Evolutionary conservation across 1,140 invertebrate genomes (phyloP).

Genomic region (Amphibalanus amphitrite): DNA sequence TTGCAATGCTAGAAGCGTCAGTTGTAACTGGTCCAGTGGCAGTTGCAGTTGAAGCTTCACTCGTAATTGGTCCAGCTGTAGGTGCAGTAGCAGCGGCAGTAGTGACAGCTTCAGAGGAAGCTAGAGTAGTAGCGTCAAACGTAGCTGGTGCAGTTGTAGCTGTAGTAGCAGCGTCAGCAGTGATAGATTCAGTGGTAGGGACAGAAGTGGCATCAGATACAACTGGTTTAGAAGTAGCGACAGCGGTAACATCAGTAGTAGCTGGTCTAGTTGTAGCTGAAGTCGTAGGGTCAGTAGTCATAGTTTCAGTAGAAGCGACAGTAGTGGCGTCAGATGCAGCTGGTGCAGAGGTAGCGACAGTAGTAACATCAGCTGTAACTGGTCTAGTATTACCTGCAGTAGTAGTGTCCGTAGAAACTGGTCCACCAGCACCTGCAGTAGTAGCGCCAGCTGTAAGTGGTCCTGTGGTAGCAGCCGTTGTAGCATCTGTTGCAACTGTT

Average conservation of each 20-base stretch:
- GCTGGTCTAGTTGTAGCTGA: not conserved
- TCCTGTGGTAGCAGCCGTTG: not conserved
- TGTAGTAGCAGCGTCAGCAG: too few relatives aligned
- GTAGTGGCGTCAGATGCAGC: not conserved
- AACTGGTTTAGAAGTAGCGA: not conserved
- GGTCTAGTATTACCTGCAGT: not conserved
- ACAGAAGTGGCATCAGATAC: not conserved
- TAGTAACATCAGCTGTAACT: not conserved
- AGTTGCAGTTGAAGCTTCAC: not conserved
- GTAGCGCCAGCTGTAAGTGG: not conserved
- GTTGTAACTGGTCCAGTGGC: conserved; percentile 5
- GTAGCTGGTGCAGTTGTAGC: too few relatives aligned
- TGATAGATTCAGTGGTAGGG: not conserved
- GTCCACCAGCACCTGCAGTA: not conserved
- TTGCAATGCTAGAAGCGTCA: not conserved
- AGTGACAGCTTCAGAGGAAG: conserved; percentile 6
- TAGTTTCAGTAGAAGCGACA: not conserved
- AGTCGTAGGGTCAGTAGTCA: not conserved
- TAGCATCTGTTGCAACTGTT: not conserved
- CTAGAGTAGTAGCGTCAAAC: too few relatives aligned
- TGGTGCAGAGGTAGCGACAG: not conserved
- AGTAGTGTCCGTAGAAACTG: not conserved
- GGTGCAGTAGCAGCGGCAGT: conserved; percentile 5
- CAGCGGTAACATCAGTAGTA: not conserved
- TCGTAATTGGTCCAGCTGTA: conserved; percentile 3